phyloP scores from a whole-genome alignment of 2,888 invertebrate genomes.

The Drosophila seclusa region DNA sequence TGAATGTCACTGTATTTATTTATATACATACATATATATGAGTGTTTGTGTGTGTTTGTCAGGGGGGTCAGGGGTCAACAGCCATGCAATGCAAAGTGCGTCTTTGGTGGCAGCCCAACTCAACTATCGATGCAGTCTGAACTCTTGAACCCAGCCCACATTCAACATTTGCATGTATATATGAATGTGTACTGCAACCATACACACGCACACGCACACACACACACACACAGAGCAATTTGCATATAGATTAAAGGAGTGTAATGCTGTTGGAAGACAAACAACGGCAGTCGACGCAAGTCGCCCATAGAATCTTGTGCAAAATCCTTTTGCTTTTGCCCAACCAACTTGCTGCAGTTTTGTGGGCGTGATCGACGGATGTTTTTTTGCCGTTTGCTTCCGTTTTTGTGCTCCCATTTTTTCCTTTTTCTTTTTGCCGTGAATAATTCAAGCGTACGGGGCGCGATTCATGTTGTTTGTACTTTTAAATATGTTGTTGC shows the following conservation, averaged over 20 bases:
- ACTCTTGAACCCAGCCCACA: slow-evolving; percentile 10
- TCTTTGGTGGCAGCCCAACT: slow-evolving; percentile 37
- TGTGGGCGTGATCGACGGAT: slow-evolving; percentile 34
- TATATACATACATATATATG: neutral
- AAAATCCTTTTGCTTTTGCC: neutral
- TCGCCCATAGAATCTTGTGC: slow-evolving; percentile 48
- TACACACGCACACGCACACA: slow-evolving; percentile 1
- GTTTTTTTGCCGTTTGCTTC: slow-evolving; percentile 31
- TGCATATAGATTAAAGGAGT: slow-evolving; percentile 65
- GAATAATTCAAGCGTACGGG: slow-evolving; percentile 26
- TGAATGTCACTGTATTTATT: neutral
- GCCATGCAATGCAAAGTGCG: slow-evolving; percentile 36
- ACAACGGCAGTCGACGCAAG: slow-evolving; percentile 37
- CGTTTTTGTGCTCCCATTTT: slow-evolving; percentile 20
- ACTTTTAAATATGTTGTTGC: slow-evolving; percentile 51
- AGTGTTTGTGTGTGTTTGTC: neutral
- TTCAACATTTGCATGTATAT: slow-evolving; percentile 28
- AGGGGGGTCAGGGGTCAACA: slow-evolving; percentile 25
- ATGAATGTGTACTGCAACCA: neutral
- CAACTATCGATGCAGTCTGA: slow-evolving; percentile 30
- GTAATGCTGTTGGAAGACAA: slow-evolving; percentile 52
- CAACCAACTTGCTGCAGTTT: slow-evolving; percentile 11
- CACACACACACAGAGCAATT: slow-evolving; percentile 39
- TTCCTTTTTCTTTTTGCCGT: neutral
- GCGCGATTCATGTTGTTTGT: slow-evolving; percentile 14